Evolutionary conservation across 2,888 invertebrate species (phyloP).

Genomic region (Syritta pipiens): DNA sequence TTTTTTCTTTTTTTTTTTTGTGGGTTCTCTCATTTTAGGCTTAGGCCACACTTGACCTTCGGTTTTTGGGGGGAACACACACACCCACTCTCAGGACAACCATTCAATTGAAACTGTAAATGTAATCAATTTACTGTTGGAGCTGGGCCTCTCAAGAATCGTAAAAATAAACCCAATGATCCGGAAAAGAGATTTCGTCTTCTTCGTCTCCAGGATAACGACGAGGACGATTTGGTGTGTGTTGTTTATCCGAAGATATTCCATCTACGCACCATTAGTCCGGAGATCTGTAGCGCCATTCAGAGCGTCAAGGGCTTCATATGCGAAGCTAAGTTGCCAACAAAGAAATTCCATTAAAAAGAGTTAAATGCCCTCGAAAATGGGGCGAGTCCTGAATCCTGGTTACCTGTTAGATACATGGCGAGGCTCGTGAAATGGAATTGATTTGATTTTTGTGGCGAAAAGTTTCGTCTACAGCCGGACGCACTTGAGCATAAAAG

Average conservation of each 20-base stretch:
- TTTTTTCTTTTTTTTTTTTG: too few relatives aligned
- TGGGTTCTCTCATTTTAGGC: constrained; percentile 12
- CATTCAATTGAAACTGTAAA: constrained; percentile 64
- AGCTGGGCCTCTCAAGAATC: constrained; percentile 30
- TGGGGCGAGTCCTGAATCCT: not conserved
- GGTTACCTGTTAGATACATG: constrained; percentile 39
- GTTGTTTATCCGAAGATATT: constrained; percentile 52
- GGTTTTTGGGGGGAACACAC: too few relatives aligned
- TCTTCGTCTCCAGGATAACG: not conserved
- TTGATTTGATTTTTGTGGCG: constrained; percentile 1
- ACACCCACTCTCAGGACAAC: constrained; percentile 33
- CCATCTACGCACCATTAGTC: constrained; percentile 54
- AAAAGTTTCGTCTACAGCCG: not conserved
- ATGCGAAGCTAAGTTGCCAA: constrained; percentile 24
- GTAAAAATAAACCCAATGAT: constrained; percentile 65
- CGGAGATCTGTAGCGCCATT: constrained; percentile 47
- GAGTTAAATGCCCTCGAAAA: constrained; percentile 38
- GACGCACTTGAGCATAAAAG: constrained; percentile 8
- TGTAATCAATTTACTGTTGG: constrained; percentile 60
- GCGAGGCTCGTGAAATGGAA: not conserved
- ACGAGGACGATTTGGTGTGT: not conserved
- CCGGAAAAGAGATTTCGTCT: constrained; percentile 50
- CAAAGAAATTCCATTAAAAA: constrained; percentile 50
- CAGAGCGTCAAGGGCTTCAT: constrained; percentile 6
- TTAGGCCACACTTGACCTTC: constrained; percentile 57